phyloP scores from a whole-genome alignment of 1,140 invertebrate species.

The Drosophila nannoptera region DNA sequence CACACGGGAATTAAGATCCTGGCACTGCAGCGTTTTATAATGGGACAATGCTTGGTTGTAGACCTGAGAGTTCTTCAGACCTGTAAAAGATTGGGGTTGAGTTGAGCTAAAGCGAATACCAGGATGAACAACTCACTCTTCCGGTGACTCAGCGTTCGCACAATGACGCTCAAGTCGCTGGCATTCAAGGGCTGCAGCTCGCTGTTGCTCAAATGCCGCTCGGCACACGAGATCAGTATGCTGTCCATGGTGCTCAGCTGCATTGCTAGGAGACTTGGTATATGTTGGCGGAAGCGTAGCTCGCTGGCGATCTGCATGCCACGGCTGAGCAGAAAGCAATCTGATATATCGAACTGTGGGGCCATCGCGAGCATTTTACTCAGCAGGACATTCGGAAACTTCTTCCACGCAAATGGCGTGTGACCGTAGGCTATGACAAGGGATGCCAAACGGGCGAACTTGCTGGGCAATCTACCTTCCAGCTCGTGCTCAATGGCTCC shows the following conservation, averaged over 20 bases:
- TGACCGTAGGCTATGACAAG: slow-evolving; percentile 80
- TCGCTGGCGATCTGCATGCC: slow-evolving; percentile 74
- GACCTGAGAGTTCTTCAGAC: slow-evolving; percentile 48
- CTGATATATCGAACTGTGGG: slow-evolving; percentile 68
- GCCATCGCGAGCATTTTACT: slow-evolving; percentile 70
- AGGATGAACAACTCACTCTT: slow-evolving; percentile 50
- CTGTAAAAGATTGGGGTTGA: slow-evolving; percentile 15
- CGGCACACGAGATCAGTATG: slow-evolving; percentile 56
- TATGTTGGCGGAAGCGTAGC: slow-evolving; percentile 61
- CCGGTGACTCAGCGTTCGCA: slow-evolving; percentile 68
- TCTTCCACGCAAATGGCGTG: slow-evolving; percentile 60
- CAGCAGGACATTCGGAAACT: slow-evolving; percentile 70
- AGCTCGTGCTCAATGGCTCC: slow-evolving; percentile 72
- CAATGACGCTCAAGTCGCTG: slow-evolving; percentile 65
- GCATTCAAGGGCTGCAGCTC: slow-evolving; percentile 45
- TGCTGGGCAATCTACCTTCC: slow-evolving; percentile 70
- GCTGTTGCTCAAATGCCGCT: slow-evolving; percentile 47
- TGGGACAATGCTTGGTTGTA: slow-evolving; percentile 55
- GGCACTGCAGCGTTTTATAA: slow-evolving; percentile 54
- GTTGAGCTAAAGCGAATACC: not conserved
- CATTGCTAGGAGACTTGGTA: slow-evolving; percentile 49
- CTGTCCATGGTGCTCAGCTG: slow-evolving; percentile 68
- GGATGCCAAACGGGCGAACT: slow-evolving; percentile 75
- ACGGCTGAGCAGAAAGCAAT: slow-evolving; percentile 77
- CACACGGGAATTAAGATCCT: slow-evolving; percentile 77